phyloP scores from a whole-genome alignment of 2,113 vertebrate genomes.

The Symphodus melops region DNA sequence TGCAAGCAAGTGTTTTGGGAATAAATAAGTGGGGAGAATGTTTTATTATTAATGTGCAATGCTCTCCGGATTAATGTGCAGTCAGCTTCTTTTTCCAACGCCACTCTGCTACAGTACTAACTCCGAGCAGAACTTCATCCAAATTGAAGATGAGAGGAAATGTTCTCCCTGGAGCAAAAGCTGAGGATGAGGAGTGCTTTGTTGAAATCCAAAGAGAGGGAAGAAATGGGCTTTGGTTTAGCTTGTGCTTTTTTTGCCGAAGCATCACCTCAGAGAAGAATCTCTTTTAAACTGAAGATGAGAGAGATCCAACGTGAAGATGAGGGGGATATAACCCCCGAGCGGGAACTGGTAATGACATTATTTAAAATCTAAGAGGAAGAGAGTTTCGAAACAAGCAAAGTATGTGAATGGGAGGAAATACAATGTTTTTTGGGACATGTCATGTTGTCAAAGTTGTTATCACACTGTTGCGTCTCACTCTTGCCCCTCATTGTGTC shows the following conservation, averaged over 20 bases:
- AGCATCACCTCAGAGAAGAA: slow-evolving; percentile 45
- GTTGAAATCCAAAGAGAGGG: slow-evolving; percentile 35
- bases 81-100: slow-evolving; percentile 72
- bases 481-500: not conserved
- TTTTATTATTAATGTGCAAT: slow-evolving; percentile 75
- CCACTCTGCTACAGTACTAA: slow-evolving; percentile 53
- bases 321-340: slow-evolving; percentile 16
- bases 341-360: slow-evolving; percentile 17
- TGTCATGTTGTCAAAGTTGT: not conserved
- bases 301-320: slow-evolving; percentile 30
- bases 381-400: slow-evolving; percentile 8
- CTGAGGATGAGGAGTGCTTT: slow-evolving; percentile 38
- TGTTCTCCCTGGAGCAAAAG: slow-evolving; percentile 49
- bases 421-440: not conserved
- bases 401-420: not conserved
- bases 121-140: slow-evolving; percentile 57
- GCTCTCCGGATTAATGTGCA: slow-evolving; percentile 60
- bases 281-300: slow-evolving; percentile 25
- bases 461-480: not conserved
- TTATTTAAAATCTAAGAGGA: slow-evolving; percentile 19
- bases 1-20: slow-evolving; percentile 19
- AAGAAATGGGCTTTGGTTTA: slow-evolving; percentile 13
- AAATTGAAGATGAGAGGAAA: slow-evolving; percentile 55
- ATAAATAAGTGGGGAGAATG: slow-evolving; percentile 33
- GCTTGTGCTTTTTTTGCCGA: slow-evolving; percentile 25